These are phyloP conservation scores for Pogoniulus pusillus DNA, from an alignment of 2,797 vertebrate species.

Conservation along the genomic window DNA sequence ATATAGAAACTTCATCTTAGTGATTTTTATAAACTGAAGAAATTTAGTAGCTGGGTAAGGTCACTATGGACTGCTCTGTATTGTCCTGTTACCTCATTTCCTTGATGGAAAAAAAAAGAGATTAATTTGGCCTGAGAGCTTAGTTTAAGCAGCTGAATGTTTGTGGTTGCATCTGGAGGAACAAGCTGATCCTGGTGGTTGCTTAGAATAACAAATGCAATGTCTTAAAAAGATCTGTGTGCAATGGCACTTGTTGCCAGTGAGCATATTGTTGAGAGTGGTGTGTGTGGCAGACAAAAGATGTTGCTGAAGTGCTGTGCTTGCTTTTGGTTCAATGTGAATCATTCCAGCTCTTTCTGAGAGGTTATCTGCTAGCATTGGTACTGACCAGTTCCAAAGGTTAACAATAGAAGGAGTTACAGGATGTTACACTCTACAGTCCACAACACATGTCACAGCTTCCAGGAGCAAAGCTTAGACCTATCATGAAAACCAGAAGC, in stretches of 20 bases:
- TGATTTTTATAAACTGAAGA: background rate
- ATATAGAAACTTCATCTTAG: background rate
- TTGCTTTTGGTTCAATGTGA: background rate
- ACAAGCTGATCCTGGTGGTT: constrained; percentile 28
- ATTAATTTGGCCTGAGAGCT: background rate
- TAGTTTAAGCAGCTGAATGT: constrained; percentile 2
- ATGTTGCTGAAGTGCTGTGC: background rate
- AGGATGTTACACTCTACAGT: background rate
- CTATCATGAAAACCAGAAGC: background rate
- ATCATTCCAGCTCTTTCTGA: background rate
- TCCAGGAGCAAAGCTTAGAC: background rate
- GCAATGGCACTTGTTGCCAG: background rate
- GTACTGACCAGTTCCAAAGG: background rate
- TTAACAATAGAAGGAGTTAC: background rate
- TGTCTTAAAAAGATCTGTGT: background rate
- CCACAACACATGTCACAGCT: background rate
- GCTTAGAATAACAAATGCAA: constrained; percentile 28
- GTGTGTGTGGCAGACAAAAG: background rate
- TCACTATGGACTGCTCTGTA: background rate
- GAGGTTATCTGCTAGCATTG: accelerated
- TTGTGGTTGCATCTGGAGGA: constrained; percentile 41
- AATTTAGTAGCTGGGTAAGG: background rate
- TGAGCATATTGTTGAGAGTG: background rate
- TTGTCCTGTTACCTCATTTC: constrained; percentile 26
- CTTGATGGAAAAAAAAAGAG: background rate